These are phyloP conservation scores for Hesperia comma DNA, from an alignment of 2,888 invertebrate genomes.

Conservation along the genomic window DNA sequence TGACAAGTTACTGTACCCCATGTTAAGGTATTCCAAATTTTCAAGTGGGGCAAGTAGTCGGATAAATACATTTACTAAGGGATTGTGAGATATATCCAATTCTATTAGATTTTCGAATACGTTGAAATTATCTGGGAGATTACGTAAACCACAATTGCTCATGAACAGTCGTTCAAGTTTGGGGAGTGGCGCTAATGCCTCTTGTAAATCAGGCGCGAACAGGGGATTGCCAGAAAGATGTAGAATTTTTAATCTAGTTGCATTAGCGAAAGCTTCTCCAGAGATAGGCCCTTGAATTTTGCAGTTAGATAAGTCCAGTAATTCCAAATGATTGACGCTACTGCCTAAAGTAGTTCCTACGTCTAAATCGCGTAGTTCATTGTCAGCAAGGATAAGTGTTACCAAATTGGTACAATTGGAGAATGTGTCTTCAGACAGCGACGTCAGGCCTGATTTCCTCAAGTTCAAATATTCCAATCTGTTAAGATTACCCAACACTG, in stretches of 20 bases:
- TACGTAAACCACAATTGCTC: conserved; percentile 86
- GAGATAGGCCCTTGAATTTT: conserved; percentile 86
- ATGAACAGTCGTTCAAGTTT: conserved; percentile 87
- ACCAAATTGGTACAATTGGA: conserved; percentile 86
- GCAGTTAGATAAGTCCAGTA: conserved; percentile 87
- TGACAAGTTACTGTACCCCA: conserved; percentile 89
- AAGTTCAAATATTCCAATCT: conserved; percentile 87
- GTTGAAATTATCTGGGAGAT: conserved; percentile 87
- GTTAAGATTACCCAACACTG: conserved; percentile 83
- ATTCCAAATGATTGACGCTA: conserved; percentile 86
- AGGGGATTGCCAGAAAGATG: conserved; percentile 87
- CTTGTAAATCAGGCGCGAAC: conserved; percentile 87
- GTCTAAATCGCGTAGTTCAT: conserved; percentile 86
- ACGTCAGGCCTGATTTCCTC: conserved; percentile 84
- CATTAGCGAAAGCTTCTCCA: conserved; percentile 87
- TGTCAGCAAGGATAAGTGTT: conserved; percentile 86
- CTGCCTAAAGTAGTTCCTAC: conserved; percentile 86
- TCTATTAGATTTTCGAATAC: conserved; percentile 86
- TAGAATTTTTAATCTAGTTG: conserved; percentile 86
- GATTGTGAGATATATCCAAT: conserved; percentile 88
- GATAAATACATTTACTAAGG: conserved; percentile 87
- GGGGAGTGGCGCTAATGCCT: conserved; percentile 86
- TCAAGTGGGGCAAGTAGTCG: conserved; percentile 86
- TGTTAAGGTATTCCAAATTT: conserved; percentile 87
- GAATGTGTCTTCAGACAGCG: conserved; percentile 86